Percentiles rank a stretch among this genome's conserved stretches.
Evolutionary conservation across 2,113 vertebrate genomes (phyloP).

Genomic region (Petromus typicus): DNA sequence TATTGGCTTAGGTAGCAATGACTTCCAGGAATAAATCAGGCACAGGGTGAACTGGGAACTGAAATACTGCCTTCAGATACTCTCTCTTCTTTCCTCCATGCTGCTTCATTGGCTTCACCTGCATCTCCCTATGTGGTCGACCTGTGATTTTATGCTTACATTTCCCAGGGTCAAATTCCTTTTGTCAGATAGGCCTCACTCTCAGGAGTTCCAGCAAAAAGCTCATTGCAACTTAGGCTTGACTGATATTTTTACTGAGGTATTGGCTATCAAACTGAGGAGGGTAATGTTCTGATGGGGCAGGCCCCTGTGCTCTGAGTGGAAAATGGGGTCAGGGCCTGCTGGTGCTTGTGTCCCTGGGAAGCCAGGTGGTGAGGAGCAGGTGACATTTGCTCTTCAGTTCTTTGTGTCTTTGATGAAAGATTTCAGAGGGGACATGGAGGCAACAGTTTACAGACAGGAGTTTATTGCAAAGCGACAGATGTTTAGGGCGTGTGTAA

Average conservation of each 20-base stretch:
- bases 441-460: not conserved
- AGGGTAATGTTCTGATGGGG: not conserved
- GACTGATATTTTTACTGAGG: not conserved
- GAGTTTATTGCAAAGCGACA: not conserved
- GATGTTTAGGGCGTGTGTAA: not conserved
- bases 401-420: not conserved
- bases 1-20: not conserved
- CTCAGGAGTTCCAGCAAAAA: not conserved
- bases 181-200: not conserved
- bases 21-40: not conserved
- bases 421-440: not conserved
- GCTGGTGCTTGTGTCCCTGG: not conserved
- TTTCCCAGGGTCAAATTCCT: not conserved
- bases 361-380: not conserved
- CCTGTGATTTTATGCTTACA: not conserved
- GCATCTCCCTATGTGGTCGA: not conserved
- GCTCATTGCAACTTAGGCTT: not conserved
- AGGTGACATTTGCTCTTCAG: not conserved
- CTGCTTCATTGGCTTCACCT: not conserved
- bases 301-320: not conserved
- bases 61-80: not conserved
- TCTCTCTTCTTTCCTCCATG: not conserved
- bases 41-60: not conserved
- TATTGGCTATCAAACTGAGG: not conserved
- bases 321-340: not conserved